Base-by-base conservation (phyloP, 1,140 invertebrate genomes). In the Steinernema feltiae region DNA sequence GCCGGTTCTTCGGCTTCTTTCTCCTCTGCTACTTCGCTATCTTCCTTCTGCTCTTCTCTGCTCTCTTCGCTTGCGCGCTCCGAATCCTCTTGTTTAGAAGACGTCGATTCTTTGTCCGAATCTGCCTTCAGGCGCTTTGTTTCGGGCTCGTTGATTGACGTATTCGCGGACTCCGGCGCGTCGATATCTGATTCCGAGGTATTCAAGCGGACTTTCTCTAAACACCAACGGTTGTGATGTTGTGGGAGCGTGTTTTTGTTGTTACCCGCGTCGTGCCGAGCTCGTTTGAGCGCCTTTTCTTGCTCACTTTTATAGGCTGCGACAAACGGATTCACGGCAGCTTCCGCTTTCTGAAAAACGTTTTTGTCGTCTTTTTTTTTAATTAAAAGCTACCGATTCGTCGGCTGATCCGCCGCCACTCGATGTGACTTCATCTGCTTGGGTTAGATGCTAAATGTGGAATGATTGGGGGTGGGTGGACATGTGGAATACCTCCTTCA, bases 401-500 rank as follows among this genome's bases (percentile, higher is more conserved):
- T 15, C 53, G 15, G 24, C 24, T 3, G 53, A 12, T 27, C 12
- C 24, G 12, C 53, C 53, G n/a, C n/a, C n/a, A 27, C 53, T 63
- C 12, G 53, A 63, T 3, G 53, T 15, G 2, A 63, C 53, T 63
- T 63, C 53, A 15, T 63, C 53, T 3, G 53, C 53, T 7, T 21
- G 53, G 24, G 7, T 63, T 27, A 63, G 53, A 27, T 15, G 24
- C 53, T 63, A 63, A 63, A 63, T 27, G 3, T 17, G 53, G 15
- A 3, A 27, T 27, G 24, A 15, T 63, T n/a, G 12, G 24, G 12
- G 24, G 53, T 63, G 53, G 12, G 7, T 21, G 7, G 53, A 63
- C 3, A 63, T n/a, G 12, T 15, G 53, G 12, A 63, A 63, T 82
- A 88, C 87, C 78, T 85, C 83, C 85, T 83, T 86, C 21, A 88